Evolutionary conservation across 2,888 invertebrate genomes (phyloP), one percentile per base, ranked within the genome.

Genomic region (Drosophila neotestacea): DNA sequence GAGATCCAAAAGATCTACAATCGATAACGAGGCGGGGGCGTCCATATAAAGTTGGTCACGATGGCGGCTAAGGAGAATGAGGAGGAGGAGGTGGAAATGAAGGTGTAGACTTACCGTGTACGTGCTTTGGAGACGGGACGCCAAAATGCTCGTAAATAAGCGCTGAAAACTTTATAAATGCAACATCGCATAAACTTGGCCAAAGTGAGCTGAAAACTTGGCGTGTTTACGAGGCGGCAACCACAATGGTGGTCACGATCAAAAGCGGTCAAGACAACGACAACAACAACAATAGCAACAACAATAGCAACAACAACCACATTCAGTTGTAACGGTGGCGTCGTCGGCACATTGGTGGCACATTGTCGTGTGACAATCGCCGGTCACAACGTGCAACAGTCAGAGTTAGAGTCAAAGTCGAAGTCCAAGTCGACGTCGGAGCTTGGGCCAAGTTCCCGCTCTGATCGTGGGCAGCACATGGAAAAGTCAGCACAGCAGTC

Each of bases 221-320:
- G 77, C 85, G 84, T 83, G 89, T 89, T 85, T 89, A 89, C 82
- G 88, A 89, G 89, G 88, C 85, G 85, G 89, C 82, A 87, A 89
- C 85, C 87, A 85, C 85, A 89, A 85, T 88, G 82, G 85, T 85
- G 89, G 88, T 89, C 89, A 85, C 85, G 85, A 89, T 85, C 85
- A 89, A 89, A 85, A 85, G 88, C 89, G 82, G 85, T 85, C 88
- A 85, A 74, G 69, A 69, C 75, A 52, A 70, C 65, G 46, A 51
- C 72, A 52, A 38, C 48, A 22, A 16, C 47, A 48, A 22, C 48
- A 32, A 65, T 62, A 52, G 63, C 65, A 42, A 47, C 72, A 44
- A 55, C 65, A 52, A 63, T 62, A 42, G 46, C 72, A 44, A 51
- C 63, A 44, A 50, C 62, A 60, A 46, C 65, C 38, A 16, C 58